Evolutionary conservation across 2,113 vertebrate species (phyloP).

Genomic region (Cheirogaleus medius): DNA sequence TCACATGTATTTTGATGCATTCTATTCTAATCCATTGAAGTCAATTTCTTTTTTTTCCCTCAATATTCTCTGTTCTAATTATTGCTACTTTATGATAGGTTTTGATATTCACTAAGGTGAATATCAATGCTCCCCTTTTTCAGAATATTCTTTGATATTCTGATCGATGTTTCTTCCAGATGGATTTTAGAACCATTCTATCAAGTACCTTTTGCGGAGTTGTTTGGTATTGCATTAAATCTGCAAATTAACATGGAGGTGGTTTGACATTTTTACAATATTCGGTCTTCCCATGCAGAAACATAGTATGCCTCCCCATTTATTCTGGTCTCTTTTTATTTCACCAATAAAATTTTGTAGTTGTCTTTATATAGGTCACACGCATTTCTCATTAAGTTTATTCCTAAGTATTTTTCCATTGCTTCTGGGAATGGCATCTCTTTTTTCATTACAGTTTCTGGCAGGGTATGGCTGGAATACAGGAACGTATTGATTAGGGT

Average conservation of each 20-base stretch:
- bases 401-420: constrained; percentile 69
- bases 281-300: constrained; percentile 60
- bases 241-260: constrained; percentile 70
- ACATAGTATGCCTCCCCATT: constrained; percentile 59
- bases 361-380: constrained; percentile 80
- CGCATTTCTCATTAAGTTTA: constrained; percentile 80
- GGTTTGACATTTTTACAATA: constrained; percentile 69
- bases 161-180: not conserved
- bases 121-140: not conserved
- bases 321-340: constrained; percentile 76
- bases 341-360: constrained; percentile 79
- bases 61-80: not conserved
- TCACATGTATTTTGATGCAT: not conserved
- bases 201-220: not conserved
- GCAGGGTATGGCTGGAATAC: not conserved
- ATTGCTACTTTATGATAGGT: not conserved
- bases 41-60: not conserved
- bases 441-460: constrained; percentile 19
- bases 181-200: constrained; percentile 36
- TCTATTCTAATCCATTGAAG: not conserved
- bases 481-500: not conserved
- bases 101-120: not conserved
- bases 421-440: constrained; percentile 41
- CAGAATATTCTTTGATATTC: not conserved
- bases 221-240: constrained; percentile 63